These are phyloP conservation scores for Epinotia nisella DNA, from an alignment of 2,888 invertebrate species.

Conservation along the genomic window DNA sequence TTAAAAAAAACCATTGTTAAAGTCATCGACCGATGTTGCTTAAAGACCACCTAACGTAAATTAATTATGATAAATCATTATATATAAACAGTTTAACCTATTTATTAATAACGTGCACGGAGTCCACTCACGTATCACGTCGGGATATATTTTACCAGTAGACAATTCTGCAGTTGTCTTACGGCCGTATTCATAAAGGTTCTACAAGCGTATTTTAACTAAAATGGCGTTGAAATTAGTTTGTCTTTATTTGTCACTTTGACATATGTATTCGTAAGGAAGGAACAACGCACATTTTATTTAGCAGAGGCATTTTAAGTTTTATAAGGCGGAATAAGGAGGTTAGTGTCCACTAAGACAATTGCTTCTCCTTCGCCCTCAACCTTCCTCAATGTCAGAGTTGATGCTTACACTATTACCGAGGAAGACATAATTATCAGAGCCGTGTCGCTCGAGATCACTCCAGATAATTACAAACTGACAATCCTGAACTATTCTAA, in stretches of 20 bases:
- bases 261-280: no score
- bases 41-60: background rate
- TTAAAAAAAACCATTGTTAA: background rate
- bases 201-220: no score
- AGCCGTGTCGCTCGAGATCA: conserved; percentile 18
- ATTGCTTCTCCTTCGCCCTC: background rate
- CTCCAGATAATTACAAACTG: conserved; percentile 30
- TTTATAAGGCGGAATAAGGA: no score
- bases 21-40: background rate
- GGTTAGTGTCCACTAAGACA: no score
- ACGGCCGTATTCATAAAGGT: no score
- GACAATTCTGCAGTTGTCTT: background rate
- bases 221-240: no score
- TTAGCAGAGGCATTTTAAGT: no score
- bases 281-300: no score
- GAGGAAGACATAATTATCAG: conserved; percentile 4
- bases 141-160: background rate
- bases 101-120: no score
- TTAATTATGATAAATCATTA: no score
- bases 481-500: conserved; percentile 34
- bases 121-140: background rate
- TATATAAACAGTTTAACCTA: no score
- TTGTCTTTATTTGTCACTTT: no score
- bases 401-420: conserved; percentile 8
- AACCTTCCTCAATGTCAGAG: conserved; percentile 7